phyloP scores from a whole-genome alignment of 2,113 vertebrate genomes.

The Anolis carolinensis region DNA sequence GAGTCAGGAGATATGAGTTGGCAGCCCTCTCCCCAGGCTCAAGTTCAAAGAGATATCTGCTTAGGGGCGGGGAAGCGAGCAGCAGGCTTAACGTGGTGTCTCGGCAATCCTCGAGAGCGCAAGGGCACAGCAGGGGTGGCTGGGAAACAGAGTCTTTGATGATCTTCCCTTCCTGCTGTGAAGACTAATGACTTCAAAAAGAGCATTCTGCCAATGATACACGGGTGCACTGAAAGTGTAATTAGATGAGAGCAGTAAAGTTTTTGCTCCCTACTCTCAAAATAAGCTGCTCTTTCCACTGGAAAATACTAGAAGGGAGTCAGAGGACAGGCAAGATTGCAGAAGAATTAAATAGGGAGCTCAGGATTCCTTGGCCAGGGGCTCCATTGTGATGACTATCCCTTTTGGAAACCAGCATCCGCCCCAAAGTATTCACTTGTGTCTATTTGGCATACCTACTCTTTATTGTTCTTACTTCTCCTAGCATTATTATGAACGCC shows the following conservation, averaged over 20 bases:
- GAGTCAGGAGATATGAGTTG: constrained; percentile 10
- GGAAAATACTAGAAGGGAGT: background rate
- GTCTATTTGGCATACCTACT: background rate
- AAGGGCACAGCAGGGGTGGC: constrained; percentile 20
- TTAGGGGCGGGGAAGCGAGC: background rate
- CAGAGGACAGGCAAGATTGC: background rate
- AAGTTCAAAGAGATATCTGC: constrained; percentile 63
- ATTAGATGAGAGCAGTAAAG: background rate
- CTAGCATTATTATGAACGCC: background rate
- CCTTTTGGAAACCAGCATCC: background rate
- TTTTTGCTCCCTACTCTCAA: constrained; percentile 17
- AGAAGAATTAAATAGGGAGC: background rate
- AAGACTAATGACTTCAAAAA: constrained; percentile 73
- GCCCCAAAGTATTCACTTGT: background rate
- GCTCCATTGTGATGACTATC: background rate
- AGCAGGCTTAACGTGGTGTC: constrained; percentile 8
- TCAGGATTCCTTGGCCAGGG: background rate
- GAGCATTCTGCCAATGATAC: constrained; percentile 28
- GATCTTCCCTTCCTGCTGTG: constrained; percentile 62
- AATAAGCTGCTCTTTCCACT: background rate
- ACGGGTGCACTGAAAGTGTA: background rate
- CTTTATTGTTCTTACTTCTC: background rate
- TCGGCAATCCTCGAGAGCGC: constrained; percentile 11
- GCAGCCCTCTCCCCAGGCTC: constrained; percentile 32
- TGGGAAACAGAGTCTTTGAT: constrained; percentile 70